These are phyloP conservation scores for Xestia c-nigrum DNA, from an alignment of 2,888 invertebrate genomes.

Conservation along the genomic window DNA sequence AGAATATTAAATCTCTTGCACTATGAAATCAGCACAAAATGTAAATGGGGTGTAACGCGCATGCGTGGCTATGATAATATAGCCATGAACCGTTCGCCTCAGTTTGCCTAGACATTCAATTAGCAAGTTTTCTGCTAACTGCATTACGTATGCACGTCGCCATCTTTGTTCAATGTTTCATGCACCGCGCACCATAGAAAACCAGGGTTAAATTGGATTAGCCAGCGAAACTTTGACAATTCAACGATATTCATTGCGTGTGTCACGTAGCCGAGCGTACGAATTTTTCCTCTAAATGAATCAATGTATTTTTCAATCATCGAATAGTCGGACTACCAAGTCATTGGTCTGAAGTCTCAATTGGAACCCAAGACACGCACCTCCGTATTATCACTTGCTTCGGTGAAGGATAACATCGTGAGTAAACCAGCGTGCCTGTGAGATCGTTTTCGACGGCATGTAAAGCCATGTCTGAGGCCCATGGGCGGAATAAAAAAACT, in stretches of 20 bases:
- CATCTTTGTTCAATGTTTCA: conserved; percentile 27
- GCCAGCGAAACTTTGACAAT: not conserved
- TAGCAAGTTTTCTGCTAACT: conserved; percentile 47
- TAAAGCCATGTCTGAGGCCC: too few species aligned
- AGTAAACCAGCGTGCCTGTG: too few species aligned
- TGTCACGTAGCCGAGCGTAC: not conserved
- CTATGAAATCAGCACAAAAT: conserved; percentile 13
- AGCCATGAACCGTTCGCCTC: conserved; percentile 15
- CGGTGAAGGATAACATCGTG: too few species aligned
- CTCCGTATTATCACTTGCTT: too few species aligned
- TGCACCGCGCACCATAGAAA: not conserved
- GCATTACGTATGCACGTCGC: not conserved
- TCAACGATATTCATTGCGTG: not conserved
- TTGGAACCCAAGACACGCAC: too few species aligned
- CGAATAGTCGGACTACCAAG: too few species aligned
- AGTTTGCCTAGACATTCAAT: conserved; percentile 56
- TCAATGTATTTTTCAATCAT: too few species aligned
- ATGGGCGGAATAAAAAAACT: too few species aligned
- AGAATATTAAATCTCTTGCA: conserved; percentile 5
- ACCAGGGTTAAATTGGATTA: not conserved
- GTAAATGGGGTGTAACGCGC: conserved; percentile 39
- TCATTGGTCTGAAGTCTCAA: too few species aligned
- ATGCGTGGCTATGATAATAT: conserved; percentile 25
- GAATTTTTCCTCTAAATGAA: too few species aligned
- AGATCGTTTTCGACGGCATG: too few species aligned